Percentiles rank a stretch among this genome's conserved stretches.
Evolutionary conservation across 1,140 invertebrate species (phyloP).

Genomic region (Sminthurinus signatus): DNA sequence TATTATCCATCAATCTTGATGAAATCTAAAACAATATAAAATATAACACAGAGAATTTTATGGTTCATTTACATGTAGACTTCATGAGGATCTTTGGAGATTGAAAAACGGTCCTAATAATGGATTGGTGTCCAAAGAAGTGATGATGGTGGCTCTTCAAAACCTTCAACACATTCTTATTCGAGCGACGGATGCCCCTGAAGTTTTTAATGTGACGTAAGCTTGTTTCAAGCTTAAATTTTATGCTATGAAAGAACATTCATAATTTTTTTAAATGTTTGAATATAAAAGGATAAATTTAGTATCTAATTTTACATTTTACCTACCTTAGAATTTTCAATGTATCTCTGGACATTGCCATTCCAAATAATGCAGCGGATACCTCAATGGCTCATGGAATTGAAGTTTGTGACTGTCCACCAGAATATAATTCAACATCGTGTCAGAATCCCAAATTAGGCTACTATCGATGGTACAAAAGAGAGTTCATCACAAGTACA

Average conservation of each 20-base stretch:
- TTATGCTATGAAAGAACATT: constrained; percentile 26
- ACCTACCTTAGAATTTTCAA: constrained; percentile 66
- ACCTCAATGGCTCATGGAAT: constrained; percentile 66
- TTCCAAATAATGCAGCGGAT: constrained; percentile 43
- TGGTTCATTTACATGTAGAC: constrained; percentile 43
- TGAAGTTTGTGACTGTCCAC: constrained; percentile 80
- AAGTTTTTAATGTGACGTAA: constrained; percentile 57
- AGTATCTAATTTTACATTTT: too few relatives aligned
- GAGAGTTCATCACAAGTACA: constrained; percentile 51
- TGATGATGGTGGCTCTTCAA: constrained; percentile 83
- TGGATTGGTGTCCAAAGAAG: constrained; percentile 58
- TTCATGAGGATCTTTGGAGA: constrained; percentile 60
- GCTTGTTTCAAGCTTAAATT: constrained; percentile 44
- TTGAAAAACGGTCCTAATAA: constrained; percentile 55
- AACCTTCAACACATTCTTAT: constrained; percentile 74
- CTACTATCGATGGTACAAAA: constrained; percentile 66
- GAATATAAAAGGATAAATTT: too few relatives aligned
- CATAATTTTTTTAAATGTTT: too few relatives aligned
- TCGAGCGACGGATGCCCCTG: constrained; percentile 62
- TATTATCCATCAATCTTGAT: too few relatives aligned
- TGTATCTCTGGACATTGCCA: constrained; percentile 75
- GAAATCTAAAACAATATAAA: background rate
- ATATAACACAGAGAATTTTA: background rate
- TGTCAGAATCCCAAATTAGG: constrained; percentile 83
- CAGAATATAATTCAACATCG: constrained; percentile 68